Conservation (phyloP, 2,888 invertebrate species). For the Drosophila fungiperda region DNA sequence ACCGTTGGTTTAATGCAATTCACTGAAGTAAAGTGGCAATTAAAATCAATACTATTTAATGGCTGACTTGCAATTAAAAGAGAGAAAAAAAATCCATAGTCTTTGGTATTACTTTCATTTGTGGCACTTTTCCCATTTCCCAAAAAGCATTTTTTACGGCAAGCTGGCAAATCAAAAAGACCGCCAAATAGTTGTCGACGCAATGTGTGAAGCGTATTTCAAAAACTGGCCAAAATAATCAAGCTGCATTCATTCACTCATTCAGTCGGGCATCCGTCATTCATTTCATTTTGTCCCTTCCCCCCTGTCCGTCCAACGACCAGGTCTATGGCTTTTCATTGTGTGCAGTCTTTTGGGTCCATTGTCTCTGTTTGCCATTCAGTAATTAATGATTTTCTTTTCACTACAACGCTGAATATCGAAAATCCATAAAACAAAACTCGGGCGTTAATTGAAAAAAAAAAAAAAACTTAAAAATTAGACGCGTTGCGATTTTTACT, state of each 20-base stretch:
- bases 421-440: conserved; percentile 50
- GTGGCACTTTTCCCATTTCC: conserved; percentile 30
- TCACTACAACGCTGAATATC: conserved; percentile 19
- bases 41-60: conserved; percentile 15
- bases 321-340: conserved; percentile 13
- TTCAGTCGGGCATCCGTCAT: conserved; percentile 2
- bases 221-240: conserved; percentile 41
- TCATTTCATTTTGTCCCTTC: background rate
- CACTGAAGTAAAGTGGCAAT: conserved; percentile 9
- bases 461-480: conserved; percentile 4
- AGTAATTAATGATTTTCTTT: conserved; percentile 29
- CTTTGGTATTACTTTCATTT: conserved; percentile 51
- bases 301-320: conserved; percentile 2
- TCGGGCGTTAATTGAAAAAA: conserved; percentile 55
- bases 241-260: conserved; percentile 31
- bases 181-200: conserved; percentile 30
- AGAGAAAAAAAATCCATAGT: background rate
- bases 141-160: conserved; percentile 26
- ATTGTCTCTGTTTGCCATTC: conserved; percentile 13
- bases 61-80: conserved; percentile 31
- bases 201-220: conserved; percentile 29
- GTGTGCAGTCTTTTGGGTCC: conserved; percentile 15
- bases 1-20: background rate
- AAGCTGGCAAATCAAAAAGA: conserved; percentile 40
- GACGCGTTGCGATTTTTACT: conserved; percentile 5